These are phyloP conservation scores for Peucedramus taeniatus DNA, from an alignment of 2,113 vertebrate species.

Conservation along the genomic window DNA sequence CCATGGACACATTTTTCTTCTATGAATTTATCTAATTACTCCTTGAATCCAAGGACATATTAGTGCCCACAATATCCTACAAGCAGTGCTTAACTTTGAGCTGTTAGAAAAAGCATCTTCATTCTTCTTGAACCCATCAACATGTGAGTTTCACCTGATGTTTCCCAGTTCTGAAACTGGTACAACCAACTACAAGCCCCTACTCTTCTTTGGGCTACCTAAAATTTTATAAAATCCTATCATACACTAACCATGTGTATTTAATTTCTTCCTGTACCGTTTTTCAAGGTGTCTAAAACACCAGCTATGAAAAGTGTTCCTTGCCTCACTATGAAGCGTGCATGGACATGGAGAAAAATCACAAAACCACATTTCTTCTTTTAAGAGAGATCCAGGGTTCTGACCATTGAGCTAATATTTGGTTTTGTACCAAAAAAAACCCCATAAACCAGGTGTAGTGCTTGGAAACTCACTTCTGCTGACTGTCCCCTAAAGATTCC, in stretches of 20 bases:
- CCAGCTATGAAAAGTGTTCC: background rate
- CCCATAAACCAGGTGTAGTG: background rate
- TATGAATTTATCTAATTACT: background rate
- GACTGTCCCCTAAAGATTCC: background rate
- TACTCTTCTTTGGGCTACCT: background rate
- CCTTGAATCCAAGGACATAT: background rate
- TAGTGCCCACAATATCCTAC: background rate
- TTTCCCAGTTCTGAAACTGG: background rate
- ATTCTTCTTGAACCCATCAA: background rate
- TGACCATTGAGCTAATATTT: background rate
- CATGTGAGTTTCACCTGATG: background rate
- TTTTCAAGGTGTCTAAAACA: background rate
- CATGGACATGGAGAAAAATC: background rate
- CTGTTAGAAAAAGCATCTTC: background rate
- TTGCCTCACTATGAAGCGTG: background rate
- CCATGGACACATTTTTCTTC: background rate
- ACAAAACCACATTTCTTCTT: background rate
- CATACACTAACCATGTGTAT: background rate
- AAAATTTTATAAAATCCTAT: background rate
- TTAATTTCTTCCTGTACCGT: background rate
- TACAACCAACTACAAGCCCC: background rate
- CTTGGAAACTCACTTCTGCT: background rate
- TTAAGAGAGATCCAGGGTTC: background rate
- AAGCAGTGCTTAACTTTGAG: background rate
- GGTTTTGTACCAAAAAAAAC: background rate